phyloP scores from a whole-genome alignment of 2,888 invertebrate species.

The Pristionchus entomophagus region DNA sequence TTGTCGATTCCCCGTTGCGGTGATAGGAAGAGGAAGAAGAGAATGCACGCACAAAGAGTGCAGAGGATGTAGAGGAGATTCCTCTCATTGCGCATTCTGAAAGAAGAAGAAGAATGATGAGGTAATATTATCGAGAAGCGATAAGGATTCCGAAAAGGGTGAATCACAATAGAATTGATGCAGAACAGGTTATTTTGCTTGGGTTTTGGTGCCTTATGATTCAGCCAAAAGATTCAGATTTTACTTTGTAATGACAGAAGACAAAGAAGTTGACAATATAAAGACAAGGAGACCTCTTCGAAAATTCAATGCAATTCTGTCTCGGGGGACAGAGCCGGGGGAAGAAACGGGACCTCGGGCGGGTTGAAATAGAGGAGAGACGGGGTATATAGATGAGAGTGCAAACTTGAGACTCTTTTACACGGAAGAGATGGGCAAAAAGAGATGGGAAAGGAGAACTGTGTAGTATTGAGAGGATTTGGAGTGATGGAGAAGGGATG shows the following conservation, averaged over 20 bases:
- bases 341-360: neutral
- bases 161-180: too few species aligned
- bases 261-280: too few species aligned
- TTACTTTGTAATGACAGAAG: too few species aligned
- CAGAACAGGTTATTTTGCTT: too few species aligned
- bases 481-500: neutral
- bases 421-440: slow-evolving; percentile 2
- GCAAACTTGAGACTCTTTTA: slow-evolving; percentile 40
- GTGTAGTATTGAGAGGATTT: slow-evolving; percentile 22
- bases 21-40: slow-evolving; percentile 13
- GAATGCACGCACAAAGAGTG: neutral
- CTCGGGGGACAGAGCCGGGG: neutral
- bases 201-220: too few species aligned
- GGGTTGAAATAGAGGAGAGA: neutral
- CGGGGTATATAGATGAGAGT: neutral
- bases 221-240: too few species aligned
- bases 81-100: slow-evolving; percentile 11
- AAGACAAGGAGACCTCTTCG: neutral
- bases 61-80: slow-evolving; percentile 6
- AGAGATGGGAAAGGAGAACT: neutral
- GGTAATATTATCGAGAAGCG: too few species aligned
- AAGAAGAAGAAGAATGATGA: neutral
- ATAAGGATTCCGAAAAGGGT: neutral
- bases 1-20: neutral
- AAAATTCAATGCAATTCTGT: neutral